Percentiles rank a stretch among this genome's conserved stretches.
Conservation (phyloP, 2,888 invertebrate genomes). For the Melanostoma mellinum region DNA sequence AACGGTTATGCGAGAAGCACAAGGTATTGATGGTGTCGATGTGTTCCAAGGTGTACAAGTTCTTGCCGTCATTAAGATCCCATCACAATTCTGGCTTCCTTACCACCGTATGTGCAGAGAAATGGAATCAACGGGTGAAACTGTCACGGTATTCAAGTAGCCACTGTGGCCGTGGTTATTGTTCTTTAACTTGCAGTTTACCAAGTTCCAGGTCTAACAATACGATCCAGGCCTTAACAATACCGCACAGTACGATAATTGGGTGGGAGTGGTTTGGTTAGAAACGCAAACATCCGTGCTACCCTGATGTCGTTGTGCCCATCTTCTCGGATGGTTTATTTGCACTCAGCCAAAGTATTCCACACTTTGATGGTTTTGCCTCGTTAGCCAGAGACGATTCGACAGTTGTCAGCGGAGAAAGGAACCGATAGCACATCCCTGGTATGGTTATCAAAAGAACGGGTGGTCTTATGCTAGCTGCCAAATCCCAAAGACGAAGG, state of each 20-base stretch:
- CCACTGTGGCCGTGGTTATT: constrained; percentile 99
- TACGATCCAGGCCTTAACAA: constrained; percentile 99
- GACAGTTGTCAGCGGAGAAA: constrained; percentile 99
- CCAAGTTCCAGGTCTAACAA: constrained; percentile 99
- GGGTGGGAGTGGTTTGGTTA: constrained; percentile 99
- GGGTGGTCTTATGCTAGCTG: constrained; percentile 97
- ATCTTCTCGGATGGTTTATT: constrained; percentile 98
- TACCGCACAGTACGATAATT: constrained; percentile 98
- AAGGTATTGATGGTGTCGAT: constrained; percentile 99
- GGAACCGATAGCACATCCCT: constrained; percentile 99
- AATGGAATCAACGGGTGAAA: constrained; percentile 99
- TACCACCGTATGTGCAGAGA: constrained; percentile 99
- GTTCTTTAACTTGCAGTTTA: constrained; percentile 99
- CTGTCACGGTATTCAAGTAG: constrained; percentile 98
- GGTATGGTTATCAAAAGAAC: constrained; percentile 99
- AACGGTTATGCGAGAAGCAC: constrained; percentile 99
- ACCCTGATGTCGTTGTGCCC: constrained; percentile 99
- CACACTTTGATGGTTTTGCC: constrained; percentile 99
- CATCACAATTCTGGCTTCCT: constrained; percentile 99
- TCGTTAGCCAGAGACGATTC: constrained; percentile 99
- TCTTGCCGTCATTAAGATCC: constrained; percentile 99
- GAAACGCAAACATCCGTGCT: constrained; percentile 95
- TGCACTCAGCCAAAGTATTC: constrained; percentile 99
- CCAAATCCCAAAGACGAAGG: constrained; percentile 98
- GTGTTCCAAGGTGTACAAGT: constrained; percentile 98